These are phyloP conservation scores for Poecilia wingei DNA, from an alignment of 2,797 vertebrate genomes.

Conservation along the genomic window DNA sequence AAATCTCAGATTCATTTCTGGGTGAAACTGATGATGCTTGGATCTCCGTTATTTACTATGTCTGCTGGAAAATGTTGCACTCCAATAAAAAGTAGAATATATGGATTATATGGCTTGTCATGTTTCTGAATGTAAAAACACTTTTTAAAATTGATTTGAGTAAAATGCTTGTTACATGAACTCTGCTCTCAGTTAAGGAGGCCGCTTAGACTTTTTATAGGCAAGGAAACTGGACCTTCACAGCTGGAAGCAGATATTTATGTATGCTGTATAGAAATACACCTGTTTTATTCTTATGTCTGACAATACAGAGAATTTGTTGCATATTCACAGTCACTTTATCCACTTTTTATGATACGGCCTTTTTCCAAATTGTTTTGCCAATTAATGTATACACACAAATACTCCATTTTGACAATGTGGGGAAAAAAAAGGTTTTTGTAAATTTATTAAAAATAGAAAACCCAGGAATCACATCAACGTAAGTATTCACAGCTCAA, in stretches of 20 bases:
- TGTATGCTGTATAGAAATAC: background rate
- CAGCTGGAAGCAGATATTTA: background rate
- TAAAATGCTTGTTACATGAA: background rate
- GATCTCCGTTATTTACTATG: conserved; percentile 25
- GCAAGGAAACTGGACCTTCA: background rate
- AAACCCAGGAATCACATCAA: too few relatives aligned
- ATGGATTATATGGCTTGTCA: background rate
- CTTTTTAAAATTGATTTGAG: background rate
- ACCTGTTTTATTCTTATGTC: background rate
- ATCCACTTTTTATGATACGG: background rate
- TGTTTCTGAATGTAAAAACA: background rate
- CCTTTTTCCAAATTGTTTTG: background rate
- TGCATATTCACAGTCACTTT: too few relatives aligned
- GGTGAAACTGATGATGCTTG: conserved; percentile 18
- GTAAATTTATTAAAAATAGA: too few relatives aligned
- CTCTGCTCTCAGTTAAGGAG: background rate
- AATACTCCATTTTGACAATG: too few relatives aligned
- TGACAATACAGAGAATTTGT: background rate
- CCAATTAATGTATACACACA: too few relatives aligned
- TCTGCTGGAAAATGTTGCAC: conserved; percentile 42
- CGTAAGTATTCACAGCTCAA: background rate
- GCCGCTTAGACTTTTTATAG: too few relatives aligned
- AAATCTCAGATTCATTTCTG: background rate
- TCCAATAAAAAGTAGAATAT: conserved; percentile 55
- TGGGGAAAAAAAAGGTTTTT: too few relatives aligned